phyloP scores from a whole-genome alignment of 2,113 vertebrate genomes.

The Vulpes ferrilata region DNA sequence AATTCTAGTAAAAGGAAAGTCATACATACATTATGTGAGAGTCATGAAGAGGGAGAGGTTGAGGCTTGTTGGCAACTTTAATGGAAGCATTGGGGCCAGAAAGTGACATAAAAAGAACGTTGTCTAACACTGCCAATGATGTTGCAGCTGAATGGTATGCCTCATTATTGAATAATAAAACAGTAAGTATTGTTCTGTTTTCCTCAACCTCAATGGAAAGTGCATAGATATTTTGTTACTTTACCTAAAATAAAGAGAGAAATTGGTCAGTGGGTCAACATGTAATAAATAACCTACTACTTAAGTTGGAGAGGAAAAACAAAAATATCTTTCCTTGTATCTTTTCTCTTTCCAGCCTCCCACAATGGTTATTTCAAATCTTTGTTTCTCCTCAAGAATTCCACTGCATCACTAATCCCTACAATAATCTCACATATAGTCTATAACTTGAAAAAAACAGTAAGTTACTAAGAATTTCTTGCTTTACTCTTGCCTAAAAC shows the following conservation, averaged over 20 bases:
- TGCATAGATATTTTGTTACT: constrained; percentile 91
- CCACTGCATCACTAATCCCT: not conserved
- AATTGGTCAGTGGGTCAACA: not conserved
- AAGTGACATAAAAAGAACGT: constrained; percentile 90
- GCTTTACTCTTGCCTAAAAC: not conserved
- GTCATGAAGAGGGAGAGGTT: constrained; percentile 89
- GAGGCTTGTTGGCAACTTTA: constrained; percentile 92
- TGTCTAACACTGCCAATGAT: constrained; percentile 93
- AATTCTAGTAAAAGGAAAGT: not conserved
- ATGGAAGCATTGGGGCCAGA: constrained; percentile 93
- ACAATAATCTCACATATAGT: not conserved
- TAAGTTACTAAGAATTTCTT: constrained; percentile 7
- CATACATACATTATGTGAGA: constrained; percentile 90
- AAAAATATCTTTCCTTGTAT: not conserved
- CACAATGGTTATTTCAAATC: not conserved
- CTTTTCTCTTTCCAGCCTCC: not conserved
- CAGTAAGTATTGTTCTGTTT: constrained; percentile 85
- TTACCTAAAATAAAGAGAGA: constrained; percentile 85
- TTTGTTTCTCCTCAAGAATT: constrained; percentile 20
- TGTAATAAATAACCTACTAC: not conserved
- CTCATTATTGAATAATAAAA: constrained; percentile 97
- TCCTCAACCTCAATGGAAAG: constrained; percentile 86
- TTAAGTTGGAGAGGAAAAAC: not conserved
- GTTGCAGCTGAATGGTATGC: constrained; percentile 94
- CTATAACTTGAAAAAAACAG: not conserved